Evolutionary conservation across 2,797 vertebrate genomes (phyloP).

Genomic region (Takifugu ocellatus): DNA sequence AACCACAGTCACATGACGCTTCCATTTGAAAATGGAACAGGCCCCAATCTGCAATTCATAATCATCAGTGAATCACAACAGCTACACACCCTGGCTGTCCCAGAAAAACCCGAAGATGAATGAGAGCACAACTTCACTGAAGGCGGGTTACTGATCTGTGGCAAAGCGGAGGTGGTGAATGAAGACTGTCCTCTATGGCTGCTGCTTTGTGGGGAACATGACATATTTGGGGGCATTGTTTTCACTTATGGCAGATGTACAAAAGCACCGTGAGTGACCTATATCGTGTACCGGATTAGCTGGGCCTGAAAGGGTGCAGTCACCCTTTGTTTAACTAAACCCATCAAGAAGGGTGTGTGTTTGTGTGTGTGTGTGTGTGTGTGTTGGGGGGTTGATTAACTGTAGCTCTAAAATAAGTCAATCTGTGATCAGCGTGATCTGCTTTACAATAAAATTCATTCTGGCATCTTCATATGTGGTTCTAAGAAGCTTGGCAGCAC

Average conservation of each 20-base stretch:
- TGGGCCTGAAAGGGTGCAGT: conserved; percentile 26
- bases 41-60: conserved; percentile 1
- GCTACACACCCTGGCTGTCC: conserved; percentile 24
- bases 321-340: conserved; percentile 39
- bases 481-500: not conserved
- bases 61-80: conserved; percentile 33
- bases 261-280: conserved; percentile 56
- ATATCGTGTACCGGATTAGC: conserved; percentile 57
- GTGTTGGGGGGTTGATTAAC: conserved; percentile 12
- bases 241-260: conserved; percentile 64
- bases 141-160: conserved; percentile 27
- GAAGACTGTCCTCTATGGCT: conserved; percentile 10
- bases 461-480: not conserved
- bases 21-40: conserved; percentile 7
- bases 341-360: not conserved
- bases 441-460: not conserved
- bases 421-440: not conserved
- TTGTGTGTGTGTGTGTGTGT: not conserved
- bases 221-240: conserved; percentile 54
- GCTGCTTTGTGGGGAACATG: conserved; percentile 28
- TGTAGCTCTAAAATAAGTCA: conserved; percentile 10
- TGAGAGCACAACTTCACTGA: conserved; percentile 43
- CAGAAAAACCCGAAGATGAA: conserved; percentile 44
- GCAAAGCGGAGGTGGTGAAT: conserved; percentile 18
- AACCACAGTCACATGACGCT: conserved; percentile 1